Percentiles rank a stretch among this genome's conserved stretches.
Conservation (phyloP, 2,113 vertebrate genomes). For the Thunnus thynnus region DNA sequence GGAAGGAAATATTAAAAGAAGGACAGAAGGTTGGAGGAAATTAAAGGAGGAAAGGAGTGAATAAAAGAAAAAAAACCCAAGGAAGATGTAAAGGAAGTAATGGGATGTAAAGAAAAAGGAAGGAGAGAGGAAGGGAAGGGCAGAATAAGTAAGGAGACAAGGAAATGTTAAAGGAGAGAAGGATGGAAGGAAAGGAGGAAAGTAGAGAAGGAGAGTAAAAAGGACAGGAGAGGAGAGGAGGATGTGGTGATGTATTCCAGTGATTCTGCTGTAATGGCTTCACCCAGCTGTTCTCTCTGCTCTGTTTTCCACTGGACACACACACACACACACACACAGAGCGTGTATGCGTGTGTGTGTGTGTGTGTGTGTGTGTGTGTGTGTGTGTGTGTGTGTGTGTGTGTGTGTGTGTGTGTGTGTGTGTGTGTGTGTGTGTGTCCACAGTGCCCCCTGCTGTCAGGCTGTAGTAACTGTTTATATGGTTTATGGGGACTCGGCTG, state of each 20-base stretch:
- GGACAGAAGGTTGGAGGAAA: not conserved
- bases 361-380: too few relatives aligned
- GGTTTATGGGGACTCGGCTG: not conserved
- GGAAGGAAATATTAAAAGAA: not conserved
- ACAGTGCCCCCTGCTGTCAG: conserved; percentile 69
- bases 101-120: not conserved
- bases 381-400: too few relatives aligned
- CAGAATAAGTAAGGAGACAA: not conserved
- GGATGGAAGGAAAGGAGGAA: not conserved
- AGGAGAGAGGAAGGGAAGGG: not conserved
- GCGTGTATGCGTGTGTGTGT: too few relatives aligned
- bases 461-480: not conserved
- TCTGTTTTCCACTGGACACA: conserved; percentile 30
- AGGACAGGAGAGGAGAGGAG: not conserved
- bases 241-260: conserved; percentile 37
- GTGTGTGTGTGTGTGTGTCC: not conserved
- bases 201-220: not conserved
- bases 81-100: not conserved
- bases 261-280: conserved; percentile 64
- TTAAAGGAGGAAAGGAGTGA: not conserved
- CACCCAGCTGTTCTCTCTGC: conserved; percentile 88
- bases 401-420: too few relatives aligned
- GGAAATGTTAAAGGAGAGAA: not conserved
- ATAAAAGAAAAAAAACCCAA: too few relatives aligned
- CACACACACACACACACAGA: conserved; percentile 18